Conservation (phyloP, 92 coral and sea anemone species). For the Siderastrea radians region DNA sequence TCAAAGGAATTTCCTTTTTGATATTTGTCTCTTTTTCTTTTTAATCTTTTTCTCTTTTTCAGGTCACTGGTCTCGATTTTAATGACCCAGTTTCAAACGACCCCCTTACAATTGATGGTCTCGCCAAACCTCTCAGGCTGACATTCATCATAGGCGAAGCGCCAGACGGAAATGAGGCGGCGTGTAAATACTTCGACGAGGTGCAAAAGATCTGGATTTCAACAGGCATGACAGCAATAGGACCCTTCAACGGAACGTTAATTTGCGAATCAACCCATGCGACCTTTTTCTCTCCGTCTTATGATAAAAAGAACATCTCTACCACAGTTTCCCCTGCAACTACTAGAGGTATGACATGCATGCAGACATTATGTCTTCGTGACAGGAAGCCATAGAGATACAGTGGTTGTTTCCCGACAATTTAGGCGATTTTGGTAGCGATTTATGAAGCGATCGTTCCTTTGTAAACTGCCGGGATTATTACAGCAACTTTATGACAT, state of each 20-base stretch:
- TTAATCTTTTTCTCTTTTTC: not conserved
- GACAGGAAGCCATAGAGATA: too few relatives aligned
- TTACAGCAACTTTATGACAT: too few relatives aligned
- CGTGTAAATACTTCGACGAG: conserved; percentile 2
- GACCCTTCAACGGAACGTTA: not conserved
- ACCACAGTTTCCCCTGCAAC: too few relatives aligned
- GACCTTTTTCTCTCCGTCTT: conserved; percentile 10
- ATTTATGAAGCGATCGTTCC: too few relatives aligned
- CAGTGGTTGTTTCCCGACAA: too few relatives aligned
- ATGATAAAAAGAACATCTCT: not conserved
- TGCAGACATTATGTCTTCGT: too few relatives aligned
- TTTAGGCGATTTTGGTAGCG: too few relatives aligned
- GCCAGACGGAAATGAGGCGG: not conserved
- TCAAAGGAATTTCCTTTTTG: too few relatives aligned
- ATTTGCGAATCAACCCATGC: conserved; percentile 12
- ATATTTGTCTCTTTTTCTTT: not conserved
- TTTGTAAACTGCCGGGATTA: too few relatives aligned
- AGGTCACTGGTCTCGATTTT: conserved; percentile 5
- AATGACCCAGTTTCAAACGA: not conserved
- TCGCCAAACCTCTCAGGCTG: not conserved
- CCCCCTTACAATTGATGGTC: not conserved
- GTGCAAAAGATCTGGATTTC: not conserved
- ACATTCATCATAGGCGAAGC: not conserved
- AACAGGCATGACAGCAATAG: conserved; percentile 9
- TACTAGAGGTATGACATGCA: too few relatives aligned